Conservation (phyloP, 2,888 invertebrate species). For the Dysmachus trigonus region DNA sequence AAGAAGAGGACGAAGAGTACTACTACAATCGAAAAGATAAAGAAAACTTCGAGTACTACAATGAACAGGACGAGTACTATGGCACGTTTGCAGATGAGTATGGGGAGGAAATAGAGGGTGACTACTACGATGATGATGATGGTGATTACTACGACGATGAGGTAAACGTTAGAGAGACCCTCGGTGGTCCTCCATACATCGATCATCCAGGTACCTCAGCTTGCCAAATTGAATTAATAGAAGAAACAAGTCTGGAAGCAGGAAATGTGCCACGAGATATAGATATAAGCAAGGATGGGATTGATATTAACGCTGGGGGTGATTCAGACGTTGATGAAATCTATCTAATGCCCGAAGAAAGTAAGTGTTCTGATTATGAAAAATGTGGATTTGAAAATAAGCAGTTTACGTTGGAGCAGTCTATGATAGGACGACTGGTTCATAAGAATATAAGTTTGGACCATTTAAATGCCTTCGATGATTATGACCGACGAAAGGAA, state of each 20-base stretch:
- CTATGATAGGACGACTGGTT: slow-evolving; percentile 12
- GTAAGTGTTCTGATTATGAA: slow-evolving; percentile 46
- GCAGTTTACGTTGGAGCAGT: slow-evolving; percentile 49
- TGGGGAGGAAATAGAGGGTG: slow-evolving; percentile 45
- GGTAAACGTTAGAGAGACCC: neutral
- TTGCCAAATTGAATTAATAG: neutral
- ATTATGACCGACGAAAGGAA: neutral
- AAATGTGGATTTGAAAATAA: slow-evolving; percentile 50
- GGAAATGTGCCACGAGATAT: slow-evolving; percentile 30
- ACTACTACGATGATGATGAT: slow-evolving; percentile 49
- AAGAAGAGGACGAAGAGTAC: slow-evolving; percentile 47
- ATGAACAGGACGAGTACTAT: slow-evolving; percentile 49
- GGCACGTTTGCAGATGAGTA: slow-evolving; percentile 49
- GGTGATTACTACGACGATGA: slow-evolving; percentile 48
- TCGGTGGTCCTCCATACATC: neutral
- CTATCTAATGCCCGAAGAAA: slow-evolving; percentile 51
- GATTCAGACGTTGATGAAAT: slow-evolving; percentile 53
- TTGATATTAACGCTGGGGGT: slow-evolving; percentile 5
- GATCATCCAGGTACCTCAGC: slow-evolving; percentile 32
- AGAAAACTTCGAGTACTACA: slow-evolving; percentile 24
- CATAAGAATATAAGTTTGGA: slow-evolving; percentile 25
- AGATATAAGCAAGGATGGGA: slow-evolving; percentile 20
- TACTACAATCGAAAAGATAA: slow-evolving; percentile 1
- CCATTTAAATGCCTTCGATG: neutral
- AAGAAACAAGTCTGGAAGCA: neutral